Evolutionary conservation across 2,113 vertebrate genomes (phyloP), one percentile per base, ranked within the genome.

Genomic region (Dasyurus viverrinus): DNA sequence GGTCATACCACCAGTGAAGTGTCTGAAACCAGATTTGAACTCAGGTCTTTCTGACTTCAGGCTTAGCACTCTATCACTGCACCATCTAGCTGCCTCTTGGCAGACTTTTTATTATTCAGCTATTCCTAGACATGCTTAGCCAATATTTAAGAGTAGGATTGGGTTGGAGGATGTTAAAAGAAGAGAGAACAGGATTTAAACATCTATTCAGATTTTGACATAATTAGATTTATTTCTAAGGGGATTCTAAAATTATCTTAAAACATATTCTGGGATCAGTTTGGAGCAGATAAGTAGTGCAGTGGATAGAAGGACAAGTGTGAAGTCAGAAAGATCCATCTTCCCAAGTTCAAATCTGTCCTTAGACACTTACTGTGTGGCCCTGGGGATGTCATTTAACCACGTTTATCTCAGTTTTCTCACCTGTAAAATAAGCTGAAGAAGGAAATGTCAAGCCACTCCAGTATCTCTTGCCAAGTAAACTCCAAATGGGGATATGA

Each of bases 151-250:
- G 36, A 68, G 30, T 36, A 68, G 36, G 60, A 68, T 16, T 68
- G 14, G 36, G 4, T n/a, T 68, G 36, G 30, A 68, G n/a, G 60
- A 68, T 68, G 60, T n/a, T 68, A 47, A n/a, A 68, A 68, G 36
- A 68, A 68, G 16, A 97, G 52, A 97, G 60, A 96, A 95, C 1
- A 94, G 6, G 46, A 95, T 94, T 96, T 50, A 96, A 46, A 96
- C 96, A 91, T 94, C 0, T 94, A 14, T 22, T 92, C 0, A 47
- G 47, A 76, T 94, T 96, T 97, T 93, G 96, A 92, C 96, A 94
- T 36, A 91, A 97, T 94, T 97, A 95, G 95, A 96, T 12, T 89
- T 90, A 95, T 96, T 96, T 97, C 89, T 95, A 92, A 90, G 94
- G 46, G 89, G 93, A 96, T 94, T 96, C 92, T 36, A 84, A 76